Percentiles rank a stretch among this genome's conserved stretches.
These are phyloP conservation scores for Tetramorium bicarinatum DNA, from an alignment of 2,888 invertebrate species.

Conservation along the genomic window DNA sequence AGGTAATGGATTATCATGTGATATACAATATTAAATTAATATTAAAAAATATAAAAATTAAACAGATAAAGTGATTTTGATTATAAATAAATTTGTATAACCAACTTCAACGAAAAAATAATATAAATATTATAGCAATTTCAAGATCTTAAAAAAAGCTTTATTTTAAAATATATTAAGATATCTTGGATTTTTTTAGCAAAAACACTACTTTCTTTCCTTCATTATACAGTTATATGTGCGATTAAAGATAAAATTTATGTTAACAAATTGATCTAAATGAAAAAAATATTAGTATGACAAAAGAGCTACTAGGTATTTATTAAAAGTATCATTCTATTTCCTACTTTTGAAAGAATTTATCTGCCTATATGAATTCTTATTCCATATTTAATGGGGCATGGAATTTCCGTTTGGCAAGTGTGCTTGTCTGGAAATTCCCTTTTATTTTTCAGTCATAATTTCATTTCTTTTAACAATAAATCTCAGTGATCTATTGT, in stretches of 20 bases:
- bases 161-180: not conserved
- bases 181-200: not conserved
- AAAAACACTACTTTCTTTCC: not conserved
- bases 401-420: constrained; percentile 16
- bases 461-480: not conserved
- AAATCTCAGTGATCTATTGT: not conserved
- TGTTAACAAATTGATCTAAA: not conserved
- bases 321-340: not conserved
- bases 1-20: constrained; percentile 6
- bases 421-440: constrained; percentile 6
- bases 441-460: constrained; percentile 7
- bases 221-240: not conserved
- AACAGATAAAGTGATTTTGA: not conserved
- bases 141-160: not conserved
- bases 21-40: not conserved
- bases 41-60: constrained; percentile 22
- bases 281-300: not conserved
- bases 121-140: not conserved
- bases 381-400: constrained; percentile 25
- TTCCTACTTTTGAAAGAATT: not conserved
- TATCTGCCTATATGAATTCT: not conserved
- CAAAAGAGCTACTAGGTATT: not conserved
- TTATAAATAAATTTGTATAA: not conserved
- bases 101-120: not conserved
- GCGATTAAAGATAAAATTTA: not conserved